A percentile compares a stretch with the other conserved stretches of the same genome.
Conservation (phyloP, 2,797 vertebrate species). For the Cuniculus paca region DNA sequence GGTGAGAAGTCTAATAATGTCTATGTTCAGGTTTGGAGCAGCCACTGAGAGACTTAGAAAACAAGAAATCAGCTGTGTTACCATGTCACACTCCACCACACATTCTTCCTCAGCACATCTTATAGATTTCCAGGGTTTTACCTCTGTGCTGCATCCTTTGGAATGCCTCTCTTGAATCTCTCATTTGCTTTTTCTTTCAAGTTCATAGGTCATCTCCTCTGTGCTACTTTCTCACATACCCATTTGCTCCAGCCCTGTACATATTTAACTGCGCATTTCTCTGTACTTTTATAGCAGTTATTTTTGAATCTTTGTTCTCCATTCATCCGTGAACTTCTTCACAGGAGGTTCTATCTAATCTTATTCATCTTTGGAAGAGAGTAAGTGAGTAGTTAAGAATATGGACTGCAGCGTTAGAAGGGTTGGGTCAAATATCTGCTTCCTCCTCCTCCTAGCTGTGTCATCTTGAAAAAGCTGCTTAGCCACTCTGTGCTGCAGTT, state of each 20-base stretch:
- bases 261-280: constrained; percentile 54
- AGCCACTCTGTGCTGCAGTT: not conserved
- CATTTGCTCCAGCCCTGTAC: constrained; percentile 37
- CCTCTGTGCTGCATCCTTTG: not conserved
- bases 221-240: constrained; percentile 29
- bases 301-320: constrained; percentile 73
- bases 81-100: not conserved
- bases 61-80: not conserved
- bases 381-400: constrained; percentile 68
- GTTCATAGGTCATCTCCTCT: not conserved
- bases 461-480: constrained; percentile 17
- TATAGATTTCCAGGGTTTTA: not conserved
- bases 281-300: constrained; percentile 65
- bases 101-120: not conserved
- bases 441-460: not conserved
- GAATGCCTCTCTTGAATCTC: not conserved
- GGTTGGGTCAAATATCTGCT: constrained; percentile 10
- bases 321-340: constrained; percentile 74
- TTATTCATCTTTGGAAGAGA: constrained; percentile 77
- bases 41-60: not conserved
- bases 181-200: constrained; percentile 18
- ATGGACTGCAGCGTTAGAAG: constrained; percentile 38
- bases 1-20: not conserved
- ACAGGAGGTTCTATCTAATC: constrained; percentile 78
- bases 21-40: not conserved